Base-by-base conservation (phyloP, 1,140 invertebrate species). In the Drosophila lini region DNA sequence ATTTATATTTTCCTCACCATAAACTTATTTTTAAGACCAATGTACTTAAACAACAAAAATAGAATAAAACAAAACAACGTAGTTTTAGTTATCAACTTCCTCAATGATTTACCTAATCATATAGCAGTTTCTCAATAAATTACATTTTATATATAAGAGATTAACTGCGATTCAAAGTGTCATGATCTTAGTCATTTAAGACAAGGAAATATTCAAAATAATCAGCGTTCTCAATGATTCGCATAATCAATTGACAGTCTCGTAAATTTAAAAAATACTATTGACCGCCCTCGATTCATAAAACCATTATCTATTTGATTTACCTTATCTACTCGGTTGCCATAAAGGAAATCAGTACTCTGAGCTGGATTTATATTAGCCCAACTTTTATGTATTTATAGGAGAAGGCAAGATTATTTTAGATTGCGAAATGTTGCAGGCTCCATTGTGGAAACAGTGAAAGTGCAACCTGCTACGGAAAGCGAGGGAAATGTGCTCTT, bases 381-480 rank as follows among this genome's bases (percentile, higher is more conserved):
- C 31, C 6, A 13, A 25, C 15, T 38, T 41, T 19, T 42, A 32
- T n/a, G 9, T 58, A 22, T 10, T 7, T 22, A 15, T 15, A 16
- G 36, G 34, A 22, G 40, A 7, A 8, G 9, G n/a, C 16, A 9
- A 19, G 10, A 57, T 61, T 16, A 36, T 16, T 19, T 34, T 5
- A 5, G 36, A 34, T 45, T 13, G 19, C 22, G 15, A 45, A 52
- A 65, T 32, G 47, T 47, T n/a, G 28, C 25, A 57, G 32, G 19
- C 50, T 68, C 9, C 42, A 31, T 40, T 78, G 34, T 60, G 58
- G 25, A 70, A 68, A 48, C 81, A 88, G 84, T 89, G 84, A 89
- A 88, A 89, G 84, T 89, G 80, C 68, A 89, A 84, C 77, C 86
- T 89, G 68, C 56, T 60, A 60, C 58, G 52, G 68, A 63, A 77